phyloP scores from a whole-genome alignment of 2,113 vertebrate genomes.

The Raja brachyura region DNA sequence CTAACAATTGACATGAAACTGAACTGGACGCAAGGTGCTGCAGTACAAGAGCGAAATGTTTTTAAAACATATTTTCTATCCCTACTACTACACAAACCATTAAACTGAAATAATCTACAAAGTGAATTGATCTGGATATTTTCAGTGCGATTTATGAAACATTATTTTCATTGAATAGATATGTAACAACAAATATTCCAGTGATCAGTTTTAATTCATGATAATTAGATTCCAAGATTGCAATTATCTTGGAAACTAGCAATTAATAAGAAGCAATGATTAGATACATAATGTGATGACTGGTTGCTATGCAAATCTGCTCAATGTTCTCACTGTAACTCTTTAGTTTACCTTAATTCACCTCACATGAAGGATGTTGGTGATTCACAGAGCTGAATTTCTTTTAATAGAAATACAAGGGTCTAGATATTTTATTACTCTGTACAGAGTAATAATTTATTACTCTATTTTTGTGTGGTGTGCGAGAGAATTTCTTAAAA shows the following conservation, averaged over 20 bases:
- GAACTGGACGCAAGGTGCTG: not conserved
- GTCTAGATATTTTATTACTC: no score
- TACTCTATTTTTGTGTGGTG: no score
- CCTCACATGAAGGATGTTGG: not conserved
- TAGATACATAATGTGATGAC: constrained; percentile 27
- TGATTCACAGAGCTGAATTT: not conserved
- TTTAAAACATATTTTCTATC: not conserved
- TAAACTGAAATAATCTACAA: constrained; percentile 1
- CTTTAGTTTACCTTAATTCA: not conserved
- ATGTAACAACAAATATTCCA: constrained; percentile 14
- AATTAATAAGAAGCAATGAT: constrained; percentile 9
- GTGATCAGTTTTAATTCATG: constrained; percentile 36
- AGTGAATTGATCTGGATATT: not conserved
- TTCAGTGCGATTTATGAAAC: not conserved
- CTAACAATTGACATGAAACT: not conserved
- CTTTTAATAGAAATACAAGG: not conserved
- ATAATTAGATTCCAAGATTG: constrained; percentile 25
- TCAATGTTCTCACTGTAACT: not conserved
- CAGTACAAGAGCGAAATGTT: not conserved
- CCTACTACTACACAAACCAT: not conserved
- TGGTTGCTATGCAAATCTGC: not conserved
- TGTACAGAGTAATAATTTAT: no score
- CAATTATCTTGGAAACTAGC: constrained; percentile 8
- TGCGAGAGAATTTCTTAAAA: no score
- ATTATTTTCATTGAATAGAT: constrained; percentile 7